phyloP scores from a whole-genome alignment of 2,888 invertebrate species.

The Drosophila suboccidentalis region DNA sequence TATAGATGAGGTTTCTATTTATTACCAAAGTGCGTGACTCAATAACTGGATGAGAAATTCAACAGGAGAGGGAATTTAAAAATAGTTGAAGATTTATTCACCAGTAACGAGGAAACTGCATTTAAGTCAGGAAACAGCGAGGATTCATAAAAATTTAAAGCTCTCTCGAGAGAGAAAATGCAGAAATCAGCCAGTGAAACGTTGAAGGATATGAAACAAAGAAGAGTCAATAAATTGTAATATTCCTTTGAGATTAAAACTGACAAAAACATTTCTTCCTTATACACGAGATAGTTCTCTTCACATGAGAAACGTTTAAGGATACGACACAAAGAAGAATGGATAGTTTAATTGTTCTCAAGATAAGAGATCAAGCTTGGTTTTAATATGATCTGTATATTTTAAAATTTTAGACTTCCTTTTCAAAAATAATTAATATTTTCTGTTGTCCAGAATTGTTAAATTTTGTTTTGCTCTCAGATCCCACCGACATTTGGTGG shows the following conservation, averaged over 20 bases:
- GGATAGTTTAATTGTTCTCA: not conserved
- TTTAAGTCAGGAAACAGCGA: not conserved
- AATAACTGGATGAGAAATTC: conserved; percentile 10
- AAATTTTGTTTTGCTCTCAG: not conserved
- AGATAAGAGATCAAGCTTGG: not conserved
- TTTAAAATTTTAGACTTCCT: not conserved
- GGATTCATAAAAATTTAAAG: no score
- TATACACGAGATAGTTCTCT: no score
- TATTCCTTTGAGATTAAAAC: no score
- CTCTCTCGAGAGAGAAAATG: no score
- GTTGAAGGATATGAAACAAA: not conserved
- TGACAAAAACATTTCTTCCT: no score
- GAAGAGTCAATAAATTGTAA: no score
- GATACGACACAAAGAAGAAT: not conserved
- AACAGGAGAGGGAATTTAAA: not conserved
- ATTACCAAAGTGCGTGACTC: conserved; percentile 32
- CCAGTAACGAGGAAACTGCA: not conserved
- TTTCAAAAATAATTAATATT: not conserved
- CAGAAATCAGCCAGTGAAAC: not conserved
- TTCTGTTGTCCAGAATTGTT: not conserved
- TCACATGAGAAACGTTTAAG: not conserved
- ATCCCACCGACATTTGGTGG: conserved; percentile 47
- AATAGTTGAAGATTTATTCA: not conserved
- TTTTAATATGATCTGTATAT: not conserved
- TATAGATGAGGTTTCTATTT: conserved; percentile 8